Base-by-base conservation (phyloP, 2,113 vertebrate species). In the Melospiza melodia region DNA sequence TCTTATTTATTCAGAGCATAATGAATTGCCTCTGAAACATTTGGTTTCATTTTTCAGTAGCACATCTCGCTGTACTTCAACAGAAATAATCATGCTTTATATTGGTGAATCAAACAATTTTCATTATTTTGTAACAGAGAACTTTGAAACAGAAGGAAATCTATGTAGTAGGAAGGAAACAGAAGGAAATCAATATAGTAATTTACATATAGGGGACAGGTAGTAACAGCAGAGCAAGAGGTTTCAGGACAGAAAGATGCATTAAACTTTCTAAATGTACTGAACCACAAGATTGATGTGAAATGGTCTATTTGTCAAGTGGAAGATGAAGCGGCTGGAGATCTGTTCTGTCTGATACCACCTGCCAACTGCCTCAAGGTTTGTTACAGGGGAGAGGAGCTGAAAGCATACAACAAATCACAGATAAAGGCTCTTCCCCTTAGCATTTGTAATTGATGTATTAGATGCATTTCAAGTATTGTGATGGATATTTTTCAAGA, bases 261-360 rank as follows among this genome's bases (percentile, higher is more conserved):
- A 43, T 15, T 68, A 78, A 87, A 81, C 9, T 63, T 81, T 51
- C 52, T 75, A n/a, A 81, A 66, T 44, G 31, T 59, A 78, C 30
- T 78, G 86, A 92, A 74, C 10, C 24, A 81, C 49, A 92, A 82
- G 67, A 82, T 57, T 94, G 73, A 84, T 89, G 39, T 44, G 84
- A 90, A 95, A 89, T 82, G 91, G 91, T 94, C 95, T 72, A 9
- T 61, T 94, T 95, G 80, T 91, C 95, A 96, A 92, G 84, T 78
- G 86, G 55, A 95, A 94, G 87, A 75, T 86, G 73, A 84, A 93
- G 44, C 1, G 3, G 76, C 72, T 71, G 93, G 91, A 91, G 69
- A 78, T 87, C 76, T 81, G 25, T 58, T 91, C 84, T 74, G n/a
- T 71, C 72, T 77, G 31, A 63, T 87, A 65, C 61, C 68, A 92